Evolutionary conservation across 2,797 vertebrate species (phyloP), one percentile per base, ranked within the genome.

Genomic region (Triplophysa yarkandensis): DNA sequence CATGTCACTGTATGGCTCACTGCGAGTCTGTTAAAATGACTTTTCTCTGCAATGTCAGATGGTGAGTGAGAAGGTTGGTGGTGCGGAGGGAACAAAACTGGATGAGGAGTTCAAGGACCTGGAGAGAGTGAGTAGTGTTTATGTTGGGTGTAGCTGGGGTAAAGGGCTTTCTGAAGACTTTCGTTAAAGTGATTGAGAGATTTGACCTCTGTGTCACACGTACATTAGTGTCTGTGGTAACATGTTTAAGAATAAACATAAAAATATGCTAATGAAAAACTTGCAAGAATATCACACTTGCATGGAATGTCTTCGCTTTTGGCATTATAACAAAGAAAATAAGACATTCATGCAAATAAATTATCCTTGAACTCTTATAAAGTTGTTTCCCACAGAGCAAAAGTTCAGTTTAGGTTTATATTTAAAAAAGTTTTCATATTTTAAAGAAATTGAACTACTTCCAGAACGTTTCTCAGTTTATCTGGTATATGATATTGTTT

Each of bases 61-160:
- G 93, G 98, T 99, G 79, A 99, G 98, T 11, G 98, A 99, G 91
- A 99, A 99, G 87, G 98, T 98, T 0, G 96, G 97, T 67, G 97
- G 97, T 17, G 97, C 97, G 1, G 97, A 99, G 85, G 97, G 97
- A 88, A 99, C 97, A 54, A 99, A 99, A 88, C 89, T 99, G 1
- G 97, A 99, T 0, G 95, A 99, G 84, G 97, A 99, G 88, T 99
- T 99, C 89, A 98, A 90, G 86, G 96, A 98, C 78, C 93, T 98
- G 94, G 97, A 99, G 85, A 94, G 94, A 93, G 97, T 98, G 89
- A 90, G 94, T 61, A 23, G 21, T 58, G 17, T 19, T 4, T 39
- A 14, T 68, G 62, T 73, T 62, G 7, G 32, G 16, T 11, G 13
- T 50, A 30, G 66, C 11, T n/a, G 23, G 52, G 25, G 13, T 4